Base-by-base conservation (phyloP, 2,888 invertebrate species). In the Amiota minor region DNA sequence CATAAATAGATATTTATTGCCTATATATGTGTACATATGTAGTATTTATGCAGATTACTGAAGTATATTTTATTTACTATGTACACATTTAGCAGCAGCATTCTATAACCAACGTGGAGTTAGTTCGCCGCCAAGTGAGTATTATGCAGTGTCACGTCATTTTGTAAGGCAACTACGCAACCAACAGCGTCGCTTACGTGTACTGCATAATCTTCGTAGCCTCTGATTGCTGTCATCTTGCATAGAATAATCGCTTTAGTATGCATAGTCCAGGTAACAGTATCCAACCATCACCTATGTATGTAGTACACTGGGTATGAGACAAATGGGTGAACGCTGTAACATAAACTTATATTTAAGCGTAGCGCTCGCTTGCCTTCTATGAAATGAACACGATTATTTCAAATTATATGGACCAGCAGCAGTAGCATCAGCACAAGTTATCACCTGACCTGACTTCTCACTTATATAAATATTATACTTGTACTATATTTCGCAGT, bases 91-190 rank as follows among this genome's bases (percentile, higher is more conserved):
- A 35, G 35, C 35, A 35, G 35, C 6, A 35, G 35, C 35, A 35
- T 35, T 8, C 35, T 35, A 35, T 35, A 35, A 35, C 6, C 35
- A 35, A 35, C 6, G 6, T 4, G 35, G 35, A 35, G 6, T 35
- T 35, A 35, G 35, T 4, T 35, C 35, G 6, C 35, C 35, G 6
- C 6, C 35, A 35, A 35, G 2, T 35, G 35, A 45, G 23, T 62
- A 62, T 62, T 14, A 62, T 62, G 62, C 62, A 62, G 9, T 12
- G n/a, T 35, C 62, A 62, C 45, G 46, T 62, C 62, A 62, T 53
- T 12, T 14, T 45, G 62, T 16, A 45, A 46, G 14, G 59, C 18
- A 62, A 20, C 62, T 35, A 35, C 11, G n/a, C n/a, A 8, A n/a
- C n/a, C 35, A 45, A 4, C 16, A 56, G 12, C 11, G 45, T 11